Evolutionary conservation across 2,113 vertebrate species (phyloP).

Genomic region (Peromyscus leucopus): DNA sequence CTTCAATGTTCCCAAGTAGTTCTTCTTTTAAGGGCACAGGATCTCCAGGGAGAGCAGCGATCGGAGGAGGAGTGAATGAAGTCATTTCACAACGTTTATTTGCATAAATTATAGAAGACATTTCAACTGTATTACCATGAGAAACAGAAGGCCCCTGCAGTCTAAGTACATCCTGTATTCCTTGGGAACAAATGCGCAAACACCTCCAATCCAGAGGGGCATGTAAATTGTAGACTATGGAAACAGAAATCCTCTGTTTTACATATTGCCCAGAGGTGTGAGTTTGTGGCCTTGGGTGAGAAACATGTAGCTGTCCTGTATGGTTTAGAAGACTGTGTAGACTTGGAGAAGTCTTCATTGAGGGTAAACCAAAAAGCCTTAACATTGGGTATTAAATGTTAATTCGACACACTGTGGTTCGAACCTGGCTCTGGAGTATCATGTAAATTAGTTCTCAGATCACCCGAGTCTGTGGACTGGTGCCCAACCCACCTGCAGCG

Average conservation of each 20-base stretch:
- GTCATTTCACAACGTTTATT: constrained; percentile 52
- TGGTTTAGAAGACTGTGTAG: not conserved
- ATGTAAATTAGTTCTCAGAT: not conserved
- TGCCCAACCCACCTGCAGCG: not conserved
- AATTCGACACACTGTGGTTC: not conserved
- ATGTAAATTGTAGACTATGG: constrained; percentile 23
- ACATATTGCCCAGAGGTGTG: not conserved
- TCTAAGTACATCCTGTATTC: constrained; percentile 48
- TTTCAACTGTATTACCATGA: constrained; percentile 41
- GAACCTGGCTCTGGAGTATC: not conserved
- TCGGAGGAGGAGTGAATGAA: not conserved
- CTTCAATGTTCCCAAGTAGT: not conserved
- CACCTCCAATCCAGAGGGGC: constrained; percentile 37
- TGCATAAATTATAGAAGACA: constrained; percentile 71
- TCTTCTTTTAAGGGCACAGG: not conserved
- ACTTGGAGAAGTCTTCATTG: not conserved
- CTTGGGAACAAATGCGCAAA: constrained; percentile 56
- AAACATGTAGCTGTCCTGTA: not conserved
- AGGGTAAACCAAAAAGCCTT: not conserved
- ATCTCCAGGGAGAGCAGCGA: constrained; percentile 11
- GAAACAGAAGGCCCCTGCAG: constrained; percentile 64
- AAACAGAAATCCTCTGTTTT: constrained; percentile 23
- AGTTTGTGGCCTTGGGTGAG: not conserved
- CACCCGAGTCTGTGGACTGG: not conserved
- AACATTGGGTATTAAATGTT: not conserved